Base-by-base conservation (phyloP, 23 tunicate genomes). In the Botrylloides violaceus region DNA sequence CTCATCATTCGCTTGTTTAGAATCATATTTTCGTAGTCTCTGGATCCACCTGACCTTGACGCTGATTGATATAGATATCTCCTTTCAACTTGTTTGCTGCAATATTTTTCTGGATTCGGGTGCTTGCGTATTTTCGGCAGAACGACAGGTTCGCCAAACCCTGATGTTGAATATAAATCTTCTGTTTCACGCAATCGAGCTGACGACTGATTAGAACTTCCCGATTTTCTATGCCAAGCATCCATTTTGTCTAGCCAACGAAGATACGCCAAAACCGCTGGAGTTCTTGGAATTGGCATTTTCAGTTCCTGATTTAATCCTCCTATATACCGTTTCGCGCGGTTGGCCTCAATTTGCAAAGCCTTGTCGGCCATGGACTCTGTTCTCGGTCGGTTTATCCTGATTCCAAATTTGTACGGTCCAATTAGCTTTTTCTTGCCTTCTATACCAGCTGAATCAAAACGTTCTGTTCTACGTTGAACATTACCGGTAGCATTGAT, bases 211-310 rank as follows among this genome's bases (percentile, higher is more conserved):
- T 76, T 59, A 34, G 76, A 49, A n/a, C 79, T 75, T 21, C 76
- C 58, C 25, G 86, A 77, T 29, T 63, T 59, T 33, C 74, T 31
- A 39, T 70, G 65, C 95, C 95, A 87, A 21, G 82, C 75, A 27
- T 87, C 95, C 95, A 87, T 87, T 56, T 87, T 87, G 71, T 87
- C 95, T 63, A 87, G 55, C 95, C 95, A 87, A 49, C 85, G 66
- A 27, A 87, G 56, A 62, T 87, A 87, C 12, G 95, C 75, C 70
- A 87, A 56, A 48, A 87, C 95, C 2, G 95, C 81, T 25, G 95
- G 95, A 3, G 80, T 39, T 39, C 83, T 76, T 2, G 95, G 86
- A n/a, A 80, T 59, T 1, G 95, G 86, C 78, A 80, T 76, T 18
- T 87, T 80, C 32, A 75, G 53, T 49, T 68, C 60, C 27, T 80